Base-by-base conservation (phyloP, 1,140 invertebrate genomes). In the Euglossa dilemma region DNA sequence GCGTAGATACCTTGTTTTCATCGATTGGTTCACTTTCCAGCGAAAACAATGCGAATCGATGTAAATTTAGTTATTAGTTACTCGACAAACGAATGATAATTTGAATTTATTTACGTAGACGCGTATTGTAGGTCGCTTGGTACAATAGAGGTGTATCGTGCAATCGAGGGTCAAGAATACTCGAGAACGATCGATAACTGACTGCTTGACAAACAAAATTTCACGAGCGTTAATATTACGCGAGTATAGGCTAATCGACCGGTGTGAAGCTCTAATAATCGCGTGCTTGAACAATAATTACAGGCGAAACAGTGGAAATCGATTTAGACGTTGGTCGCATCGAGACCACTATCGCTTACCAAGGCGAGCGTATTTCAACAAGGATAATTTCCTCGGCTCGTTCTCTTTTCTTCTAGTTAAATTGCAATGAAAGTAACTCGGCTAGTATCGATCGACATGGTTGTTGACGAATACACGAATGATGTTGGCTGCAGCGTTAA, bases 381-480 rank as follows among this genome's bases (percentile, higher is more conserved):
- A 1, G 6, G 11, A 25, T 12, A 25, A 25, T 14, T n/a, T 25
- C 14, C 25, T n/a, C 12, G 25, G n/a, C 14, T 59, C 6, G 0
- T 52, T 9, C 12, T 56, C 11, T 56, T 43, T 16, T n/a, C 5
- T 25, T 64, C n/a, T n/a, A 11, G 14, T 50, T 76, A 14, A 59
- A 36, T 11, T 64, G 25, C 20, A 52, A 54, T 76, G 28, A 20
- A 25, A 76, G 28, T 64, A 28, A 66, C 36, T 47, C 23, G 28
- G 52, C 50, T 56, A 8, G 36, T 75, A 77, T 77, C 75, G 75
- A 77, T 77, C 61, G 70, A 12, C 20, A 43, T 12, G 8, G 43
- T n/a, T 14, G n/a, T 14, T 70, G n/a, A 20, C 4, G n/a, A 45
- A 23, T 50, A 25, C 45, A n/a, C n/a, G 1, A 6, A 20, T 36